phyloP scores from a whole-genome alignment of 2,888 invertebrate genomes.

The Epirrhoe alternata region DNA sequence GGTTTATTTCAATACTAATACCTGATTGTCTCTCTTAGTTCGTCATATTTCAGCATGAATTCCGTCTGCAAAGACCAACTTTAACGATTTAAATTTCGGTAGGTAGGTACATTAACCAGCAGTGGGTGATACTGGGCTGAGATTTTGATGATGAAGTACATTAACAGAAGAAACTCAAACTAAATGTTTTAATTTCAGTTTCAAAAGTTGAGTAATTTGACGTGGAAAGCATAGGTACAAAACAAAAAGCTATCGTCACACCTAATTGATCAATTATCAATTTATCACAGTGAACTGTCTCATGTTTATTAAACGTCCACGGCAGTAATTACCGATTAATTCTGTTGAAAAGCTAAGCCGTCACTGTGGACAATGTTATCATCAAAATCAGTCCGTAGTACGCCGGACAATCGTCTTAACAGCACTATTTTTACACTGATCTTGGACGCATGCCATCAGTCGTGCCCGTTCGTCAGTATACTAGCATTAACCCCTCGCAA shows the following conservation, averaged over 20 bases:
- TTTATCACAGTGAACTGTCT: constrained; percentile 2
- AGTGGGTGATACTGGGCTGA: too few species aligned
- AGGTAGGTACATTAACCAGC: too few species aligned
- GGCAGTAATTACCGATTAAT: constrained; percentile 21
- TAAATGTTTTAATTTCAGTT: not conserved
- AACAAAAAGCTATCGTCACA: constrained; percentile 4
- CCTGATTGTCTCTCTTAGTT: not conserved
- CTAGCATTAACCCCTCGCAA: constrained; percentile 86
- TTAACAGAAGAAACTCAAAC: not conserved
- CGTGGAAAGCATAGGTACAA: constrained; percentile 7
- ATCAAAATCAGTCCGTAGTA: constrained; percentile 60
- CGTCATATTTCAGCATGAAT: not conserved
- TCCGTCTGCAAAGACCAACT: not conserved
- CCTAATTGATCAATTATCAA: constrained; percentile 7
- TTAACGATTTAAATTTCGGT: not conserved
- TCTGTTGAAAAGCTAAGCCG: constrained; percentile 43
- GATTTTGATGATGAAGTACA: too few species aligned
- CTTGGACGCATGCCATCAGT: constrained; percentile 78
- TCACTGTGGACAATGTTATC: constrained; percentile 69
- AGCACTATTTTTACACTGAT: constrained; percentile 79
- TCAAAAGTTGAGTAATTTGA: not conserved
- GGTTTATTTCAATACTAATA: constrained; percentile 5
- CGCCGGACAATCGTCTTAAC: constrained; percentile 77
- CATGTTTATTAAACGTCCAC: constrained; percentile 4
- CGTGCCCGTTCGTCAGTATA: constrained; percentile 86